phyloP scores from a whole-genome alignment of 1,140 invertebrate species.

The Rhopalosiphum maidis region DNA sequence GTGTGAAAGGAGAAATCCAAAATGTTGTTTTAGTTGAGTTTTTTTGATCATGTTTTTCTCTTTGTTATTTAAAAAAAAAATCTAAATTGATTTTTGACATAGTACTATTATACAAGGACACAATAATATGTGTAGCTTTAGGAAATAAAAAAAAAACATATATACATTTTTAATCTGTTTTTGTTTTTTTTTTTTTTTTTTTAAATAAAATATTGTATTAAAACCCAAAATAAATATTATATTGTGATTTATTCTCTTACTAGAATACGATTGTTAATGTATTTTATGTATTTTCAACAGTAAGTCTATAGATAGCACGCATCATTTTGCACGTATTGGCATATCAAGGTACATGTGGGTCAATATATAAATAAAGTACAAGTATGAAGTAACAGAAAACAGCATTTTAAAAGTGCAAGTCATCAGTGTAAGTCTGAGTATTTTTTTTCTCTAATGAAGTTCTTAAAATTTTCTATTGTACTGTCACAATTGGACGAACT shows the following conservation, averaged over 20 bases:
- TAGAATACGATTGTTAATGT: background rate
- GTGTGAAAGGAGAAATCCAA: background rate
- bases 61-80: background rate
- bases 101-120: background rate
- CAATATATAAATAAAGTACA: background rate
- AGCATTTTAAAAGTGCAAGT: background rate
- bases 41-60: background rate
- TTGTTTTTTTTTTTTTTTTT: background rate
- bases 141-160: background rate
- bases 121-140: conserved; percentile 15
- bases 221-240: background rate
- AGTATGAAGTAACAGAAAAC: background rate
- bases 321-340: background rate
- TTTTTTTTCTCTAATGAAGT: background rate
- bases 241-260: background rate
- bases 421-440: background rate
- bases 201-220: background rate
- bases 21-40: conserved; percentile 13
- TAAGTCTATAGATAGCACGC: background rate
- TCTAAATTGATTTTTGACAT: background rate
- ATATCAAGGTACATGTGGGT: too few species aligned
- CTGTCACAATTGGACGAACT: too few species aligned
- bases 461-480: background rate
- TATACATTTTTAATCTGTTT: background rate
- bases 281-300: background rate